Evolutionary conservation across 2,113 vertebrate species (phyloP).

Genomic region (Scalopus aquaticus): DNA sequence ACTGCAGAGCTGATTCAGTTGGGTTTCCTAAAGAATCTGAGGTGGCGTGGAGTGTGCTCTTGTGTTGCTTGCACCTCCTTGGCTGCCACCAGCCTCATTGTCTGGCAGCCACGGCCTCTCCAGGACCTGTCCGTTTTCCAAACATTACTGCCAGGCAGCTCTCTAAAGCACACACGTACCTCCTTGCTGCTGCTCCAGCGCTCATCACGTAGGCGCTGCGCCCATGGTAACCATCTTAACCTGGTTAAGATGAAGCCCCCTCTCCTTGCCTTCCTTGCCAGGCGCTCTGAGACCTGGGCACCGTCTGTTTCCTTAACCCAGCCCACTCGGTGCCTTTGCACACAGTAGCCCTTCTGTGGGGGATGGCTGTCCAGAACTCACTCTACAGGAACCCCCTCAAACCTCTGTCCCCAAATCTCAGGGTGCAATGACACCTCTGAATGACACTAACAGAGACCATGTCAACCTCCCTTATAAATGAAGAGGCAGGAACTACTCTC

Average conservation of each 20-base stretch:
- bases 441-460: background rate
- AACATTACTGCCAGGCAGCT: background rate
- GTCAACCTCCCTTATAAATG: background rate
- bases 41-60: background rate
- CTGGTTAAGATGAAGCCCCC: too few relatives aligned
- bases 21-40: background rate
- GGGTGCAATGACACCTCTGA: background rate
- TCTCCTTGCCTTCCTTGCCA: background rate
- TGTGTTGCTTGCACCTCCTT: background rate
- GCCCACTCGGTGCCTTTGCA: background rate
- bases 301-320: background rate
- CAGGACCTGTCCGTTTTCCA: background rate
- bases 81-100: background rate
- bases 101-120: fast-evolving
- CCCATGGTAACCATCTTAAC: background rate
- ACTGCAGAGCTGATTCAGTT: background rate
- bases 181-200: background rate
- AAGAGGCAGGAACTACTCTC: background rate
- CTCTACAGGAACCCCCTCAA: background rate
- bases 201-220: background rate
- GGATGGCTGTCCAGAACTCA: background rate
- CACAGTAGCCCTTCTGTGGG: background rate
- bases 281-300: background rate
- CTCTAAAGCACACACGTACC: background rate
- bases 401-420: background rate